Evolutionary conservation across 2,888 invertebrate species (phyloP).

Genomic region (Melinaea menophilus): DNA sequence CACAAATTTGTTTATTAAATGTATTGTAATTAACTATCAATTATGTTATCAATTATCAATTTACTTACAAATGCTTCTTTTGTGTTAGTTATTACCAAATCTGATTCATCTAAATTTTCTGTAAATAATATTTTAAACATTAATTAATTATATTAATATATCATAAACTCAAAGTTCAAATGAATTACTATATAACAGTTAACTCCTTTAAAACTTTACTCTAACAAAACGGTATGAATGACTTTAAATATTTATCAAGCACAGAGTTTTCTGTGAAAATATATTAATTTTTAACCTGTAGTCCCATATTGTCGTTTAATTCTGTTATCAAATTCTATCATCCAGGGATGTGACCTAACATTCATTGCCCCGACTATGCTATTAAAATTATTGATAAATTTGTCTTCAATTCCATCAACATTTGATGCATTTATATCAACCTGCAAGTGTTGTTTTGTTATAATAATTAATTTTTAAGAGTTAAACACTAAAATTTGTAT

Average conservation of each 20-base stretch:
- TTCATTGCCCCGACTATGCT: conserved; percentile 45
- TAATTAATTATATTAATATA: neutral
- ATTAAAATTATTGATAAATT: conserved; percentile 47
- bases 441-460: conserved; percentile 38
- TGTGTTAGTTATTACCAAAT: conserved; percentile 59
- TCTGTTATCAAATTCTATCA: conserved; percentile 51
- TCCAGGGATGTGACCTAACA: conserved; percentile 54
- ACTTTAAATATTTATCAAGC: neutral
- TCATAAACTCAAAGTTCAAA: neutral
- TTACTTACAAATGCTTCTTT: conserved; percentile 59
- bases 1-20: conserved; percentile 26
- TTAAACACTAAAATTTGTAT: neutral
- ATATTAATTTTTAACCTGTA: neutral
- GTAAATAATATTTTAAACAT: conserved; percentile 34
- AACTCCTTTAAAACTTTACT: no score
- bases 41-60: conserved; percentile 1
- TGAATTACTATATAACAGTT: no score
- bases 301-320: conserved; percentile 46
- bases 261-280: neutral
- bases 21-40: neutral
- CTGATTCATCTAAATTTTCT: conserved; percentile 60
- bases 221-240: neutral
- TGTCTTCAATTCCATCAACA: conserved; percentile 48
- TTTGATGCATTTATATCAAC: conserved; percentile 54
- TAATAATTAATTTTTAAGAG: neutral